These are phyloP conservation scores for Taenioides sp. DNA, from an alignment of 2,797 vertebrate species.

Conservation along the genomic window DNA sequence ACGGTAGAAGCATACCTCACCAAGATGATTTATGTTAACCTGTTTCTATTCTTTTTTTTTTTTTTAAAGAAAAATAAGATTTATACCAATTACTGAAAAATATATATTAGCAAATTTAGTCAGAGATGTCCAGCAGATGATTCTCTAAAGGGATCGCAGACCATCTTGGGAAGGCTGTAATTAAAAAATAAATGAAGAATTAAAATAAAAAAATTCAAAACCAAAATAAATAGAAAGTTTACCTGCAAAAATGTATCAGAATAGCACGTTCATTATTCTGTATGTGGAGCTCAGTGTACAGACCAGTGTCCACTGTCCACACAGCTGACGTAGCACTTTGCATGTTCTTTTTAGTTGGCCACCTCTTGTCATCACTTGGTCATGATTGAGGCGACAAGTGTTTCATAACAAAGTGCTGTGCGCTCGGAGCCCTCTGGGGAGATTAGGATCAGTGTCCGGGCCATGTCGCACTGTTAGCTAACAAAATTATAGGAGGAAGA, in stretches of 20 bases:
- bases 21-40: background rate
- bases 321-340: background rate
- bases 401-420: slow-evolving; percentile 27
- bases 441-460: slow-evolving; percentile 17
- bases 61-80: too few species aligned
- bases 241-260: background rate
- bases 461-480: slow-evolving; percentile 24
- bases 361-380: slow-evolving; percentile 17
- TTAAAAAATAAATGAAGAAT: background rate
- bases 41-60: background rate
- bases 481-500: slow-evolving; percentile 23
- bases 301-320: background rate
- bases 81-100: background rate
- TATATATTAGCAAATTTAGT: background rate
- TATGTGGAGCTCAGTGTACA: background rate
- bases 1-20: background rate
- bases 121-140: background rate
- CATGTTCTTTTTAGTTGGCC: slow-evolving; percentile 35
- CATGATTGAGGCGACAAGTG: slow-evolving; percentile 18
- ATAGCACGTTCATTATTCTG: background rate
- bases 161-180: background rate
- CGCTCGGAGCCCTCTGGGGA: slow-evolving; percentile 6
- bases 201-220: background rate
- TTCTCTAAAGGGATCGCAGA: background rate
- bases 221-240: background rate